phyloP scores from a whole-genome alignment of 2,113 vertebrate species.

The Meleagris gallopavo region DNA sequence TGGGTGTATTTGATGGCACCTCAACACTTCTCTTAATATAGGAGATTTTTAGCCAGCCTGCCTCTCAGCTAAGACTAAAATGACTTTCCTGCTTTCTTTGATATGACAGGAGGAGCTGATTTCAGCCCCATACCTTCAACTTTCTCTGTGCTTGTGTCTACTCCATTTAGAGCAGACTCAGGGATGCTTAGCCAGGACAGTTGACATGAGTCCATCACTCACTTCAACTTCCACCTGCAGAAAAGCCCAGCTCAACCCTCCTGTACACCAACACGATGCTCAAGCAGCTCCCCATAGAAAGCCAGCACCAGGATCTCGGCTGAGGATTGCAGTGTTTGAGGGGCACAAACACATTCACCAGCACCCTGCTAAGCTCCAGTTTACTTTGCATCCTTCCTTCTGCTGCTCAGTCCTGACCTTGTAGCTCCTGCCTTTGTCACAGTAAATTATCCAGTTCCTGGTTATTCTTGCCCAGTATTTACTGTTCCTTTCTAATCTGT shows the following conservation, averaged over 20 bases:
- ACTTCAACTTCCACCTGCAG: neutral
- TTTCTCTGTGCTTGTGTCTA: rapidly evolving
- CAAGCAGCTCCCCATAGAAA: neutral
- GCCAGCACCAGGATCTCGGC: neutral
- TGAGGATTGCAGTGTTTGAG: neutral
- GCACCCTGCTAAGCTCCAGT: neutral
- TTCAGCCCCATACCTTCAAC: neutral
- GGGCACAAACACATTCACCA: neutral
- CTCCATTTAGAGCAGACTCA: neutral
- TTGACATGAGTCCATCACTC: neutral
- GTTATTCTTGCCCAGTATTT: constrained; percentile 5
- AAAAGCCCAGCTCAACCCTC: neutral
- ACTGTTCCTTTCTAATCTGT: constrained; percentile 2
- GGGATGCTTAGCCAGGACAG: neutral
- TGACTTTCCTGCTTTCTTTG: neutral
- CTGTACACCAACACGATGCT: neutral
- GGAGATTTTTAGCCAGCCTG: neutral
- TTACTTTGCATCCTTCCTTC: neutral
- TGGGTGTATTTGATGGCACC: neutral
- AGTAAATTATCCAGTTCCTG: neutral
- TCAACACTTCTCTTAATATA: neutral
- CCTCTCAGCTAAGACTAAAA: neutral
- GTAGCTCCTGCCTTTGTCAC: neutral
- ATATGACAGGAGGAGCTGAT: neutral
- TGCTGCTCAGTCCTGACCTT: neutral